Evolutionary conservation across 2,888 invertebrate species (phyloP).

Genomic region (Spilosoma lubricipeda): DNA sequence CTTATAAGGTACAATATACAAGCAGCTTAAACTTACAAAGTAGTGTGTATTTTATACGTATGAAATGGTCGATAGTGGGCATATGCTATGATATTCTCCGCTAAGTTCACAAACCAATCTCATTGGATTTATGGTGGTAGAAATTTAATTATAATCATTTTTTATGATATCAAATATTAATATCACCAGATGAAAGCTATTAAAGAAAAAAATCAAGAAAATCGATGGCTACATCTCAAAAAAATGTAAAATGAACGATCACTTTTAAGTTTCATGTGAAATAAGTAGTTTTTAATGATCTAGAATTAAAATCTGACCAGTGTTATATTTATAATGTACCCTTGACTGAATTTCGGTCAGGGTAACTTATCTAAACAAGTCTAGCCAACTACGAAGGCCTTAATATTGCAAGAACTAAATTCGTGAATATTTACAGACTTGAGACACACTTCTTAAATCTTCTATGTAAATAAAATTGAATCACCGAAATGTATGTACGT

Average conservation of each 20-base stretch:
- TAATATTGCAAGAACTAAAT: background rate
- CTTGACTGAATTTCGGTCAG: background rate
- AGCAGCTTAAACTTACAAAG: background rate
- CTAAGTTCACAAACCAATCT: background rate
- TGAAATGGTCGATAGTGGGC: background rate
- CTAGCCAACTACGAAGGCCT: background rate
- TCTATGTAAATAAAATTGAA: no score
- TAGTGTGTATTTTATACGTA: background rate
- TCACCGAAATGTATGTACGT: no score
- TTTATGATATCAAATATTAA: background rate
- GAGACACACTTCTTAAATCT: background rate
- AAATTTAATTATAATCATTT: background rate
- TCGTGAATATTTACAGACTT: background rate
- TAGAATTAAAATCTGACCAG: background rate
- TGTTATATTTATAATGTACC: background rate
- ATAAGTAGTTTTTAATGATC: background rate
- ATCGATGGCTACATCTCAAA: background rate
- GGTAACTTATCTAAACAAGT: background rate
- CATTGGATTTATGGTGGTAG: background rate
- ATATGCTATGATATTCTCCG: background rate
- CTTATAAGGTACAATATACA: constrained; percentile 92
- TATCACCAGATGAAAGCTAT: background rate
- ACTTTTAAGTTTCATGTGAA: background rate
- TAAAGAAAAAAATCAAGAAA: background rate
- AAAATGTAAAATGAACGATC: background rate